Evolutionary conservation across 2,797 vertebrate genomes (phyloP), one percentile per base, ranked within the genome.

Genomic region (Macrochelys suwanniensis): DNA sequence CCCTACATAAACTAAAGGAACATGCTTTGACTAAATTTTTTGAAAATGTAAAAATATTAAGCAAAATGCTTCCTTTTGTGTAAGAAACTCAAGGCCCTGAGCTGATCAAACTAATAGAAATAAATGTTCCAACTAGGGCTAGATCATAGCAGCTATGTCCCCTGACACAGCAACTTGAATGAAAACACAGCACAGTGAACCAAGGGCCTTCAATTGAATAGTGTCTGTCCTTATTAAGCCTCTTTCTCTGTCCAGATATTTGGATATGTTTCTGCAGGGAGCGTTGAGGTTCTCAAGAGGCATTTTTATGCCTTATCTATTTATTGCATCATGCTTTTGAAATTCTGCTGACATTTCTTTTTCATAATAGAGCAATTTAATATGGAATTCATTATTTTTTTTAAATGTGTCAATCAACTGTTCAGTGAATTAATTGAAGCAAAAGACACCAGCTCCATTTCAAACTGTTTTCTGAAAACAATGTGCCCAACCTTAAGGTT

Each of bases 321-420:
- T 53, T 94, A 61, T 88, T 94, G 56, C 82, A 74, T 88, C 68
- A 57, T 77, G 65, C 26, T 91, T 88, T 82, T 85, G 68, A 91
- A 88, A 80, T 91, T 83, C 65, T 94, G 54, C 56, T 88, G 56
- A 83, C 56, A 82, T 74, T 91, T 90, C 57, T 49, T 91, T 51
- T 91, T 51, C 13, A 59, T 88, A 79, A 85, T 57, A 56, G 80
- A 94, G 59, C 76, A 82, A 88, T 88, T 78, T 57, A 82, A 90
- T 85, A 80, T 71, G 15, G 68, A 90, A 83, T 88, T n/a, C 57
- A 85, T 85, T 92, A 89, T 17, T 81, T 89, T 50, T 53, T 79
- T 79, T 92, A 80, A 88, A 28, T 71, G 56, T 68, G 78, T 94
- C 85, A 85, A 71, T 91, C 92, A 91, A 88, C 78, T 82, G 81